These are phyloP conservation scores for Zaprionus gabonicus DNA, from an alignment of 1,140 invertebrate genomes.

Conservation along the genomic window DNA sequence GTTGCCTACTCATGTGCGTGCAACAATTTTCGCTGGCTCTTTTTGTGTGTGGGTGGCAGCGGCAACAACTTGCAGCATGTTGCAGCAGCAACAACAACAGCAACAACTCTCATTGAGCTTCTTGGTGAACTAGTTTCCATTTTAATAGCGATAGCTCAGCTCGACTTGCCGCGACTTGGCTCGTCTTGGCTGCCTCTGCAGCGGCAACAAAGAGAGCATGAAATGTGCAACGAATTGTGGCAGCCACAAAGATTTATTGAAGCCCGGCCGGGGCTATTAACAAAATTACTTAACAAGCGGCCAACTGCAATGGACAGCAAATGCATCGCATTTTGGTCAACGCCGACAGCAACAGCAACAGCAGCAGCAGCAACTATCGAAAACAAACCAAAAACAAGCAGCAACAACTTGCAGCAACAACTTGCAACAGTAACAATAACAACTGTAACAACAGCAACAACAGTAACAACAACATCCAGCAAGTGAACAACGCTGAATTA, in stretches of 20 bases:
- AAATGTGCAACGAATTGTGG: constrained; percentile 82
- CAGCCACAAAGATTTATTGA: constrained; percentile 79
- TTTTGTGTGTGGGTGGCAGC: constrained; percentile 49
- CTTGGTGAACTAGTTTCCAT: constrained; percentile 77
- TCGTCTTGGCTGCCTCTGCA: neutral
- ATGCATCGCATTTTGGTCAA: constrained; percentile 48
- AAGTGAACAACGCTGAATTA: constrained; percentile 64
- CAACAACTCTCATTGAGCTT: constrained; percentile 66
- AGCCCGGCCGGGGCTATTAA: constrained; percentile 71
- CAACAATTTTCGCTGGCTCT: constrained; percentile 60
- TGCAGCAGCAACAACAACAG: constrained; percentile 39
- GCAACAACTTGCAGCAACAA: constrained; percentile 15
- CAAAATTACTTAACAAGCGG: constrained; percentile 81
- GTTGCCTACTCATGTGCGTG: constrained; percentile 58
- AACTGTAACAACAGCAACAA: constrained; percentile 24
- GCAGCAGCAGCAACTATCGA: constrained; percentile 21
- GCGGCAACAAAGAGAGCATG: constrained; percentile 75
- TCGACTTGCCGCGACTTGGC: neutral
- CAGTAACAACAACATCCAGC: constrained; percentile 14
- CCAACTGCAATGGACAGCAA: constrained; percentile 58
- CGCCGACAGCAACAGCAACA: constrained; percentile 15
- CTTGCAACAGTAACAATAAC: constrained; percentile 22
- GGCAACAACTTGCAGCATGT: constrained; percentile 36
- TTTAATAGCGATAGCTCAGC: constrained; percentile 65
- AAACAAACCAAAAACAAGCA: constrained; percentile 19